phyloP scores from a whole-genome alignment of 2,888 invertebrate genomes.

The Cancer borealis region DNA sequence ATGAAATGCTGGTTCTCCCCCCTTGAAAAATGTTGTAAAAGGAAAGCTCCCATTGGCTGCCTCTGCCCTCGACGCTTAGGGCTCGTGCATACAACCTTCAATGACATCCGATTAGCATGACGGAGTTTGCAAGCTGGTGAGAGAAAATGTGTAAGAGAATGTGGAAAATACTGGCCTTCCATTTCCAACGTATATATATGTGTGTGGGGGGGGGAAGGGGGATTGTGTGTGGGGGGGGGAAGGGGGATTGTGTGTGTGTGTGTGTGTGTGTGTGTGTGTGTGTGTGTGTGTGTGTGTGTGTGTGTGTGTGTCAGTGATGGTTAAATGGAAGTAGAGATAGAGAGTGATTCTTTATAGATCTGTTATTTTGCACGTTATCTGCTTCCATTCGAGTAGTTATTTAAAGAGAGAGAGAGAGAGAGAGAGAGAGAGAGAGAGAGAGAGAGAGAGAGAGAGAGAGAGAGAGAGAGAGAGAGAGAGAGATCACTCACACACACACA shows the following conservation, averaged over 20 bases:
- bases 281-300: not conserved
- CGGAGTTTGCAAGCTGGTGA: not conserved
- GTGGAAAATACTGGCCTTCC: not conserved
- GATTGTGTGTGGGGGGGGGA: not conserved
- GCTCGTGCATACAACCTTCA: not conserved
- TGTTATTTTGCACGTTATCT: too few relatives aligned
- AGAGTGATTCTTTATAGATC: not conserved
- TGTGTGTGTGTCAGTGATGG: not conserved
- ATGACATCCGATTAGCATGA: not conserved
- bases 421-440: not conserved
- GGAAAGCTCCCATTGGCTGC: not conserved
- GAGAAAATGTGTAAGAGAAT: not conserved
- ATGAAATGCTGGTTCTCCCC: not conserved
- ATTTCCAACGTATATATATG: not conserved
- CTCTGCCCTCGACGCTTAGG: not conserved
- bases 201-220: not conserved
- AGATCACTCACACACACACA: not conserved
- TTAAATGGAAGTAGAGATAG: not conserved
- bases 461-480: conserved; percentile 17
- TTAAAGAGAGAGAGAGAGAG: not conserved
- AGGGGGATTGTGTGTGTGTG: conserved; percentile 20
- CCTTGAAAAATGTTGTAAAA: not conserved
- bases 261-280: not conserved
- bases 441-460: not conserved
- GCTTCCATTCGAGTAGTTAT: too few relatives aligned